Percentiles rank a stretch among this genome's conserved stretches.
Evolutionary conservation across 2,113 vertebrate species (phyloP).

Genomic region (Psittacula cyanocephala): DNA sequence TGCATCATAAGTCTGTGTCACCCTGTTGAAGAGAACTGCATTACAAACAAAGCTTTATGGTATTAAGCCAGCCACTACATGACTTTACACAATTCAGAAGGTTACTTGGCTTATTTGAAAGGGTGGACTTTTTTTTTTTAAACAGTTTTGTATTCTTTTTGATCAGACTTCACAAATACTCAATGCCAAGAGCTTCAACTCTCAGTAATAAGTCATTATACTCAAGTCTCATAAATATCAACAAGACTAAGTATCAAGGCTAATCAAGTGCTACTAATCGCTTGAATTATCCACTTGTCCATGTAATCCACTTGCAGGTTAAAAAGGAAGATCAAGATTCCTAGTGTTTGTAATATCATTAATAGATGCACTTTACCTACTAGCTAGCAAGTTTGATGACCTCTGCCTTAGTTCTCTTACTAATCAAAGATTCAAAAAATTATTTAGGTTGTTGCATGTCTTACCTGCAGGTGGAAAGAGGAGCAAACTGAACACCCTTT

Average conservation of each 20-base stretch:
- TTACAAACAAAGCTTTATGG: conserved; percentile 37
- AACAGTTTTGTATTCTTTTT: neutral
- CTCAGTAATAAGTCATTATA: conserved; percentile 74
- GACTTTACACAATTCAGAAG: conserved; percentile 3
- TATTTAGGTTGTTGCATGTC: neutral
- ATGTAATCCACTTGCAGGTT: neutral
- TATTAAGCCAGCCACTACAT: conserved; percentile 41
- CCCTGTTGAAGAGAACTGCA: conserved; percentile 77
- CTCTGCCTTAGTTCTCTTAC: neutral
- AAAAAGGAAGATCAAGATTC: conserved; percentile 7
- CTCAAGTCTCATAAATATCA: conserved; percentile 41
- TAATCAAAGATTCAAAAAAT: neutral
- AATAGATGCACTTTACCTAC: neutral
- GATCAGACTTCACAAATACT: conserved; percentile 14
- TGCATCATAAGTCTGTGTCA: conserved; percentile 95
- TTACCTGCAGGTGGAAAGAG: conserved; percentile 94
- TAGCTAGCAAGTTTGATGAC: neutral
- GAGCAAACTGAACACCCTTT: conserved; percentile 92
- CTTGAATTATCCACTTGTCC: conserved; percentile 40
- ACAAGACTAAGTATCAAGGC: conserved; percentile 74
- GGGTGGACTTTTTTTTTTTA: neutral
- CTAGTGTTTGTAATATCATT: neutral
- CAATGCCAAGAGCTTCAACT: conserved; percentile 65
- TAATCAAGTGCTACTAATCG: conserved; percentile 71
- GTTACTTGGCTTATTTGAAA: neutral